These are phyloP conservation scores for Odontomyia ornata DNA, from an alignment of 2,888 invertebrate genomes.

Conservation along the genomic window DNA sequence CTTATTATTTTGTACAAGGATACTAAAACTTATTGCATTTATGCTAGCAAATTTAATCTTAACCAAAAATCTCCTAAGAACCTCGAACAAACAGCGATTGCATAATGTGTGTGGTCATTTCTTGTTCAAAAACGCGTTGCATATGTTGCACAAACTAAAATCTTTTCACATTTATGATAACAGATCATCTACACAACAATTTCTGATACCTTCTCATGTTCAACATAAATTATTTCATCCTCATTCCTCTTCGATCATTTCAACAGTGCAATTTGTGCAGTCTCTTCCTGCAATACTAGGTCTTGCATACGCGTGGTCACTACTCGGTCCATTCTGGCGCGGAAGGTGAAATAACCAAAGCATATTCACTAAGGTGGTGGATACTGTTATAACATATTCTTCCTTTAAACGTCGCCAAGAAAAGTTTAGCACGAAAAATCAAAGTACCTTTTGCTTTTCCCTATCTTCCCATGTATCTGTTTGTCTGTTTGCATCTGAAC, in stretches of 20 bases:
- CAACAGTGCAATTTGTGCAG: background rate
- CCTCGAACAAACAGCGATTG: too few species aligned
- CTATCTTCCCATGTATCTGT: background rate
- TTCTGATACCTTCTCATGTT: slow-evolving; percentile 28
- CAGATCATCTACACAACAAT: slow-evolving; percentile 35
- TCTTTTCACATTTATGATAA: slow-evolving; percentile 31
- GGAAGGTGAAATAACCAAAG: background rate
- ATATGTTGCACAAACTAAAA: too few species aligned
- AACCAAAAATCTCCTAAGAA: too few species aligned
- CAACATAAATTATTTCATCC: slow-evolving; percentile 32
- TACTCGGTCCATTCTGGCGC: background rate
- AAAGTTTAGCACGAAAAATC: background rate
- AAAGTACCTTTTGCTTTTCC: background rate
- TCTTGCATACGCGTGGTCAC: background rate
- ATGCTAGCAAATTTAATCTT: too few species aligned
- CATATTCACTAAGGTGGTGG: background rate
- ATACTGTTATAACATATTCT: background rate
- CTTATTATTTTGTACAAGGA: too few species aligned
- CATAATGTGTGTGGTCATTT: too few species aligned
- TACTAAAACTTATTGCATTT: too few species aligned
- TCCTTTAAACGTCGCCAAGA: background rate
- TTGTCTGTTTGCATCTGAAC: background rate
- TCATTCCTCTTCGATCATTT: background rate
- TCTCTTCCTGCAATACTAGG: background rate
- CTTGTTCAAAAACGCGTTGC: too few species aligned